These are phyloP conservation scores for Microtus ochrogaster DNA, from an alignment of 2,113 vertebrate genomes.

Conservation along the genomic window DNA sequence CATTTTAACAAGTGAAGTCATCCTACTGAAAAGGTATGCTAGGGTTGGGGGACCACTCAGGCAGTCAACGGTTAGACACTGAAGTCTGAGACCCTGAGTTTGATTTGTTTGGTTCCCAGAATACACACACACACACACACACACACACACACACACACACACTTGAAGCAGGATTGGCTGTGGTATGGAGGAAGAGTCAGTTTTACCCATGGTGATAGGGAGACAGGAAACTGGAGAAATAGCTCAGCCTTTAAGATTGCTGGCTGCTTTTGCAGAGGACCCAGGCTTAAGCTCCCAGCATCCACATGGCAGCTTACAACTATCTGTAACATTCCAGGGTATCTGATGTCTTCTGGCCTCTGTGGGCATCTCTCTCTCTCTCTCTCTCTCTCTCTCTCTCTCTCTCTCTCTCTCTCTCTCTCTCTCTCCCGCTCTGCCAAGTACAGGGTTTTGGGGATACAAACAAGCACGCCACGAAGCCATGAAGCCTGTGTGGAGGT, in stretches of 20 bases:
- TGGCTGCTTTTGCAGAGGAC: background rate
- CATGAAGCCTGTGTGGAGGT: background rate
- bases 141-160: background rate
- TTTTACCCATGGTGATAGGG: background rate
- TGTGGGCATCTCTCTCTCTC: background rate
- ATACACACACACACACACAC: background rate
- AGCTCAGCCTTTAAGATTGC: background rate
- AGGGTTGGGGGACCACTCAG: background rate
- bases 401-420: too few species aligned
- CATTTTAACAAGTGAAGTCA: fast-evolving
- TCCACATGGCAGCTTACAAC: background rate
- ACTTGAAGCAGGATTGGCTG: background rate
- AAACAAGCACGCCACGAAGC: background rate
- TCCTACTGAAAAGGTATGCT: background rate
- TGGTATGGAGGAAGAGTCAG: background rate
- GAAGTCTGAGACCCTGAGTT: background rate
- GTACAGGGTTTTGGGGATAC: background rate
- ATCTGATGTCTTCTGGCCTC: background rate
- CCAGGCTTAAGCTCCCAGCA: background rate
- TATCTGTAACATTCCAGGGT: background rate
- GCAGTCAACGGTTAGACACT: background rate
- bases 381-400: too few species aligned
- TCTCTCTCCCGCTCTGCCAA: background rate
- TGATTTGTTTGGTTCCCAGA: background rate
- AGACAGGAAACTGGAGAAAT: background rate